Evolutionary conservation across 2,113 vertebrate species (phyloP).

Genomic region (Ploceus nigricollis): DNA sequence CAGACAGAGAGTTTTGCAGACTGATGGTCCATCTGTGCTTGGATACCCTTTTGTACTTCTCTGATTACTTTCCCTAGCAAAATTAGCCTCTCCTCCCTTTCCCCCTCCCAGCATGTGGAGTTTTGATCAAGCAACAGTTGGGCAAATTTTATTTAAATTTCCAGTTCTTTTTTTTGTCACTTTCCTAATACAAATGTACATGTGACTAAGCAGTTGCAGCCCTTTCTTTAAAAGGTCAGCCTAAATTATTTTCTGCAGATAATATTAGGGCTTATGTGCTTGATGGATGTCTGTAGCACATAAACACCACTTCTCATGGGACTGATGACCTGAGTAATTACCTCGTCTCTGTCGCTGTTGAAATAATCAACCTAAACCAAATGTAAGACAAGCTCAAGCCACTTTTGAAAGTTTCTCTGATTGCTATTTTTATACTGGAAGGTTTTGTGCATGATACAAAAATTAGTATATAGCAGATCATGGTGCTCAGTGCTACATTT

Average conservation of each 20-base stretch:
- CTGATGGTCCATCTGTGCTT: not conserved
- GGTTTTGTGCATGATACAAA: not conserved
- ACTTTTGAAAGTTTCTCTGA: not conserved
- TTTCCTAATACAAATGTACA: not conserved
- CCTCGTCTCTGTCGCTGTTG: not conserved
- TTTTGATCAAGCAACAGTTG: not conserved
- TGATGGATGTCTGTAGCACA: conserved; percentile 12
- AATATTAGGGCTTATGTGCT: not conserved
- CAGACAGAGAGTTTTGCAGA: not conserved
- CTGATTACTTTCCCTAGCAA: not conserved
- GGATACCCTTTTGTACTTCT: not conserved
- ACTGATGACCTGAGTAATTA: conserved; percentile 16
- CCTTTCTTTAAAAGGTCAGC: conserved; percentile 19
- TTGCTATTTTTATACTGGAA: not conserved
- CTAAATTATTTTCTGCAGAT: not conserved
- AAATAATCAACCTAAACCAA: not conserved
- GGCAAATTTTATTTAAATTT: not conserved
- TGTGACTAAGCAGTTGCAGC: not conserved
- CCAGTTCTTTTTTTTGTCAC: not conserved
- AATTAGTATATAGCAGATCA: not conserved
- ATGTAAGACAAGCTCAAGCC: not conserved
- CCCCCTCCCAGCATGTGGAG: fast-evolving
- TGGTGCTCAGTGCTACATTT: not conserved
- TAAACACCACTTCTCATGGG: not conserved
- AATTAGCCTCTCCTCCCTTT: not conserved